Conservation (phyloP, 1,140 invertebrate species). For the Rhagoletis zephyria region DNA sequence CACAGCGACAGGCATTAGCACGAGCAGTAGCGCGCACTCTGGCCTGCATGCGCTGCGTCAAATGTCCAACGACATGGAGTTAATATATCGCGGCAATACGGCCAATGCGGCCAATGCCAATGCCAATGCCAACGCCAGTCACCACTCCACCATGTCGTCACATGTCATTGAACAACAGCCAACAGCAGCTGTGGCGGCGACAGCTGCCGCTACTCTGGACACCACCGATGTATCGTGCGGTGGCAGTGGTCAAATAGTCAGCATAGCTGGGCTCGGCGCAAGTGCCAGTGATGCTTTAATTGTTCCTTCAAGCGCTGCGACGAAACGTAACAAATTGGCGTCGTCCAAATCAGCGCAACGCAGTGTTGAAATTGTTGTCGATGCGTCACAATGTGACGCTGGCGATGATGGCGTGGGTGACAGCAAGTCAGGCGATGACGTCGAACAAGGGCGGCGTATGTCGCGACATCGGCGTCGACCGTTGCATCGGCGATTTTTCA, state of each 20-base stretch:
- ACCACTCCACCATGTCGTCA: constrained; percentile 53
- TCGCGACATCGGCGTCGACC: constrained; percentile 69
- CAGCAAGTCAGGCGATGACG: constrained; percentile 58
- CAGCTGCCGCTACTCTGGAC: constrained; percentile 52
- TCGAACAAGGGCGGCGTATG: constrained; percentile 68
- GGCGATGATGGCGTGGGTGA: constrained; percentile 61
- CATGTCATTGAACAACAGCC: constrained; percentile 62
- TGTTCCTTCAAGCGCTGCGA: constrained; percentile 58
- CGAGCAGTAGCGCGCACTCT: constrained; percentile 67
- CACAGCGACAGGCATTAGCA: constrained; percentile 51
- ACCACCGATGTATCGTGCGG: background rate
- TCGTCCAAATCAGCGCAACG: constrained; percentile 65
- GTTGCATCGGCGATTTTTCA: constrained; percentile 68
- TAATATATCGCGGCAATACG: constrained; percentile 69
- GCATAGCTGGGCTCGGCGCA: constrained; percentile 65
- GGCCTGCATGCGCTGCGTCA: constrained; percentile 69
- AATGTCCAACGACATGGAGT: constrained; percentile 69
- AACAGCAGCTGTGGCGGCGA: background rate
- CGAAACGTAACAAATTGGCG: constrained; percentile 40
- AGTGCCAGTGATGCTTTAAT: constrained; percentile 68
- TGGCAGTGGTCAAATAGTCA: constrained; percentile 55
- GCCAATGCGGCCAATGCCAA: constrained; percentile 6
- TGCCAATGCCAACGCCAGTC: constrained; percentile 60
- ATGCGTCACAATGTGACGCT: constrained; percentile 65
- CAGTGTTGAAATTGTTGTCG: constrained; percentile 71